phyloP scores from a whole-genome alignment of 2,888 invertebrate genomes.

The Dysmachus trigonus region DNA sequence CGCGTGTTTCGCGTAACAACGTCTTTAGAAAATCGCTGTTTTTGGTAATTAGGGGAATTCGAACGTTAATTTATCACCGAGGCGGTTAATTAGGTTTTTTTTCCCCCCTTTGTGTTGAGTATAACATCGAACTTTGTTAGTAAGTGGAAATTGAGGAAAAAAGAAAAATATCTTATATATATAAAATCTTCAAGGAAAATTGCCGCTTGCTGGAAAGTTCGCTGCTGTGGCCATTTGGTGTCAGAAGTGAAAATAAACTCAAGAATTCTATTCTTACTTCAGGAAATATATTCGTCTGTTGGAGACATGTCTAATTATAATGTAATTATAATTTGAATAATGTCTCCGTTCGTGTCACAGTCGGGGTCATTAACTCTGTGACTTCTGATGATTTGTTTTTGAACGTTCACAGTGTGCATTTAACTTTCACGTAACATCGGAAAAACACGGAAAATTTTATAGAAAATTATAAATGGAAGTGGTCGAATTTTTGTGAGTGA shows the following conservation, averaged over 20 bases:
- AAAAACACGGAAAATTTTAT: not conserved
- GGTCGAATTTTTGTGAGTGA: not conserved
- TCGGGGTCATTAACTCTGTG: not conserved
- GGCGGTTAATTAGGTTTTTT: not conserved
- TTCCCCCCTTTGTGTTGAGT: too few species aligned
- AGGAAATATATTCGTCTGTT: not conserved
- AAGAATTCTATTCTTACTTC: constrained; percentile 9
- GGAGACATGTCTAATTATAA: constrained; percentile 42
- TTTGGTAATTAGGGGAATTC: not conserved
- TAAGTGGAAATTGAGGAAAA: not conserved
- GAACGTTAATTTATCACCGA: not conserved
- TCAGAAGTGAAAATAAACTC: not conserved
- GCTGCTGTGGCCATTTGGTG: not conserved
- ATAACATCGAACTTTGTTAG: not conserved
- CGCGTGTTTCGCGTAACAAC: constrained; percentile 10
- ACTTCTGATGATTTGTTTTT: not conserved
- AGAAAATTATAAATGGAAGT: not conserved
- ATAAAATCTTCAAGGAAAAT: not conserved
- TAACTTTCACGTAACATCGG: not conserved
- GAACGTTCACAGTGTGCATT: not conserved
- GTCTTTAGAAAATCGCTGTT: not conserved
- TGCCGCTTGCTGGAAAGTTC: not conserved
- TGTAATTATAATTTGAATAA: constrained; percentile 40
- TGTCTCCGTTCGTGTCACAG: not conserved
- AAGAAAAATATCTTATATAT: not conserved